Base-by-base conservation (phyloP, 2,113 vertebrate genomes). In the Oceanites oceanicus region DNA sequence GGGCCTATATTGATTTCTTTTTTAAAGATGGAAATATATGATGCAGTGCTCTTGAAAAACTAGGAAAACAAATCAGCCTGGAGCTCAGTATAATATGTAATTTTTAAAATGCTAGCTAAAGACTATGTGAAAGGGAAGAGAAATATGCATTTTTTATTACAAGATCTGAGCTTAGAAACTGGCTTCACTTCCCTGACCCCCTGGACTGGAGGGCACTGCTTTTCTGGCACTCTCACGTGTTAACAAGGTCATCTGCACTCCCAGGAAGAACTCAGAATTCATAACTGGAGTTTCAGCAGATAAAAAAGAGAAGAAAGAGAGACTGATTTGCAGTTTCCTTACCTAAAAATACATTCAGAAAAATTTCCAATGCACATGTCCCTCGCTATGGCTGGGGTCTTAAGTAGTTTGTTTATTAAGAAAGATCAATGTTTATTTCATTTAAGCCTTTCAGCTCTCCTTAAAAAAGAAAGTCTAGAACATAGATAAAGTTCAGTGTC, bases 401-500 rank as follows among this genome's bases (percentile, higher is more conserved):
- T 58, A 32, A 44, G 30, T 20, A 79, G 49, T 45, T 76, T 42
- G 44, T 47, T 70, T 68, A 63, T 80, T 76, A 78, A 72, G 40
- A 36, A 63, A 91, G 83, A 56, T 23, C 53, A 61, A 15, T 73
- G 49, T 84, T 79, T 80, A 62, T 83, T 94, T 87, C 52, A 52
- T 32, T 67, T 30, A 76, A 67, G 32, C 44, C 81, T 72, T 76
- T 91, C 47, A 50, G 36, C 55, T 90, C 56, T 40, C 55, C 81
- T 90, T 88, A 62, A 50, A 91, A 88, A 56, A 80, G 47, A 50
- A 84, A 74, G 52, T 40, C 44, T 34, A 61, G 68, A 44, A 86
- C 68, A 92, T 74, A 90, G 88, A 95, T 77, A 45, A 81, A 94
- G 82, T 85, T 68, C 73, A 72, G 30, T 77, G 66, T 77, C 84